Base-by-base conservation (phyloP, 1,140 invertebrate species). In the Onthophagus taurus region DNA sequence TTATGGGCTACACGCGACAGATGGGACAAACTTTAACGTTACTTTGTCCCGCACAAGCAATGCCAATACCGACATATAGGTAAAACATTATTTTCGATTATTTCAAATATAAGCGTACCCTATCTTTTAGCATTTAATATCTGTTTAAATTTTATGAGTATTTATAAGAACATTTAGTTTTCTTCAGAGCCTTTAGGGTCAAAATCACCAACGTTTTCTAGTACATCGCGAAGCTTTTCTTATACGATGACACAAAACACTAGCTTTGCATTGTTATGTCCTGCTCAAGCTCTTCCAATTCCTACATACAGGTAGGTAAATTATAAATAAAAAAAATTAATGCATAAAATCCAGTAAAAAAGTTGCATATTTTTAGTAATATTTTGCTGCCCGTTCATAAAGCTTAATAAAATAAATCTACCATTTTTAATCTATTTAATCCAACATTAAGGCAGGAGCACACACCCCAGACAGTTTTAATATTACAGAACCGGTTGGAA, bases 401-500 rank as follows among this genome's bases (percentile, higher is more conserved):
- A n/a, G n/a, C n/a, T n/a, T n/a, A n/a, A n/a, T n/a, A n/a, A n/a
- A n/a, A n/a, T n/a, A n/a, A n/a, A n/a, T n/a, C n/a, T n/a, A n/a
- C n/a, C n/a, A n/a, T n/a, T n/a, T n/a, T n/a, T n/a, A n/a, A n/a
- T n/a, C n/a, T n/a, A n/a, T n/a, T n/a, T n/a, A n/a, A n/a, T n/a
- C 23, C 23, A 26, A 26, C 23, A 26, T 26, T 26, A 6, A 26
- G 23, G 6, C 23, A n/a, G n/a, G 23, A 7, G 23, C n/a, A n/a
- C n/a, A n/a, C n/a, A n/a, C n/a, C n/a, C n/a, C n/a, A n/a, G n/a
- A n/a, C n/a, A n/a, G n/a, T n/a, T n/a, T n/a, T n/a, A n/a, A n/a
- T n/a, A n/a, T 33, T 49, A 55, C 68, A 85, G 82, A 85, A 64
- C 81, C 82, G 45, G 75, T 83, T 50, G 80, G 77, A 60, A 76